Percentiles rank a stretch among this genome's conserved stretches.
Conservation (phyloP, 2,797 vertebrate species). For the Telmatherina bonti region DNA sequence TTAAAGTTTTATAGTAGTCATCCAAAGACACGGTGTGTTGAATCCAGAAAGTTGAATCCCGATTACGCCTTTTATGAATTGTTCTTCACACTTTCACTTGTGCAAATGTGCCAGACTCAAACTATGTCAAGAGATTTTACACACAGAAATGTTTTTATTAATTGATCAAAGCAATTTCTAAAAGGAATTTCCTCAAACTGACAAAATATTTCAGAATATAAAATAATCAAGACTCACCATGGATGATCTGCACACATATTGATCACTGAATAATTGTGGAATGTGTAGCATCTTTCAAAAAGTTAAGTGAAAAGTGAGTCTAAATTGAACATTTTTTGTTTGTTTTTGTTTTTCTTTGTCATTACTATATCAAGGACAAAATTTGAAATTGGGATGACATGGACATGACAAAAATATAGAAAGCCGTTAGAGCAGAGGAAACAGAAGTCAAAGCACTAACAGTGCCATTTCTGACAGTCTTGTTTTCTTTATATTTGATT, state of each 20-base stretch:
- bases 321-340: slow-evolving; percentile 25
- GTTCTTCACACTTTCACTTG: slow-evolving; percentile 22
- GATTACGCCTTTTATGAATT: slow-evolving; percentile 12
- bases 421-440: not conserved
- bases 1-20: slow-evolving; percentile 25
- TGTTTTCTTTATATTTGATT: not conserved
- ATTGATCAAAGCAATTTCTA: slow-evolving; percentile 22
- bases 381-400: not conserved
- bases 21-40: not conserved
- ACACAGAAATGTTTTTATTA: slow-evolving; percentile 24
- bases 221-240: slow-evolving; percentile 22
- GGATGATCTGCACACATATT: slow-evolving; percentile 12
- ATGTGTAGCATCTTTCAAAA: slow-evolving; percentile 9
- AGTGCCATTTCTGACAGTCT: not conserved
- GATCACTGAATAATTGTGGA: slow-evolving; percentile 13
- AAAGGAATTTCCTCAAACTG: slow-evolving; percentile 29
- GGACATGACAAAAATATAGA: not conserved
- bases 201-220: slow-evolving; percentile 13
- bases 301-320: slow-evolving; percentile 13
- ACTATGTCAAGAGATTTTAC: slow-evolving; percentile 17
- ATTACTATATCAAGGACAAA: not conserved
- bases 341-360: slow-evolving; percentile 12
- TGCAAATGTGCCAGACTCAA: not conserved
- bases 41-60: slow-evolving; percentile 18
- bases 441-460: not conserved